Base-by-base conservation (phyloP, 2,888 invertebrate species). In the Sphaerophoria rueppellii region DNA sequence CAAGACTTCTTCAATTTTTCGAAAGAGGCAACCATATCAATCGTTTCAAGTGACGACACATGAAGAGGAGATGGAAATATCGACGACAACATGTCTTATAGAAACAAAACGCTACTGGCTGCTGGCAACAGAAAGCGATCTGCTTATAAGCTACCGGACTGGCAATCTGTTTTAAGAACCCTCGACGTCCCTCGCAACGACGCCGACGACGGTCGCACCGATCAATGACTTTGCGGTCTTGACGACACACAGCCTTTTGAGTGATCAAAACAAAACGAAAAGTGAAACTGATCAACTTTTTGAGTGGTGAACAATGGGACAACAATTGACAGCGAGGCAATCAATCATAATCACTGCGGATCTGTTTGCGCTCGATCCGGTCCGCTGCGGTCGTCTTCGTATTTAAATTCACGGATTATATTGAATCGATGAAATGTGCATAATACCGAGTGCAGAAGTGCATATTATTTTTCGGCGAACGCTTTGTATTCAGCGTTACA, bases 301-400 rank as follows among this genome's bases (percentile, higher is more conserved):
- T 81, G 85, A 85, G 77, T 69, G 65, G 85, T 81, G 61, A 81
- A 85, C 85, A 85, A 85, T 85, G 77, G 85, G 48, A 63, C 58
- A 70, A 70, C 80, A 85, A 81, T 85, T 85, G 85, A 85, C 85
- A 85, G 85, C 85, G 54, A 81, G 70, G 85, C 77, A 85, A 85
- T 85, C 85, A 85, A 85, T 85, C 85, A 85, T 85, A 85, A 81
- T 85, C 85, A 85, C 73, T 75, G 24, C 24, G 24, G 83, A 80
- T 83, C 79, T 67, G 82, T 70, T 70, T 14, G 54, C 48, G 46
- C 7, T 9, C 9, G 61, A 24, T 24, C 24, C 24, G 24, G 24
- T 24, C 24, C 24, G 24, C 2, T 24, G 24, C 24, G 24, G 24
- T 24, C 24, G 24, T 24, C 24, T 24, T 60, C 54, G 82, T 40